Percentiles rank a stretch among this genome's conserved stretches.
These are phyloP conservation scores for Lochmaea capreae DNA, from an alignment of 2,888 invertebrate genomes.

Conservation along the genomic window DNA sequence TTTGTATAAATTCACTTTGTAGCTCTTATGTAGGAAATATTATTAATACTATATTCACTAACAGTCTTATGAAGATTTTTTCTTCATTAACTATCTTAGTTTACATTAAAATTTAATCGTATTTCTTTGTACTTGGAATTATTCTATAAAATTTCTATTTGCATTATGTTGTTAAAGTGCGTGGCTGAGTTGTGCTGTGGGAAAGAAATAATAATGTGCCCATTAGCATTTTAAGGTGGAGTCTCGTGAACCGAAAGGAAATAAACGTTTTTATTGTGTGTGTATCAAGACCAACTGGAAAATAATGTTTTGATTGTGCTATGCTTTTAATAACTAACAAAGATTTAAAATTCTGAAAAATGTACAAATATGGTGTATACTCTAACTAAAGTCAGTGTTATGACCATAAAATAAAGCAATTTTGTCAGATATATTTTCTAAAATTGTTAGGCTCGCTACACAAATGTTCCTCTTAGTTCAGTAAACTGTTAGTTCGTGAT, in stretches of 20 bases:
- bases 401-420: no score
- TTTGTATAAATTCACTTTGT: no score
- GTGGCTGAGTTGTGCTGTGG: neutral
- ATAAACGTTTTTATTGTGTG: neutral
- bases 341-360: no score
- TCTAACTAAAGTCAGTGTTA: no score
- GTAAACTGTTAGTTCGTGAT: no score
- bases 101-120: neutral
- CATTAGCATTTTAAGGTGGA: slow-evolving; percentile 5
- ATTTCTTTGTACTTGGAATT: neutral
- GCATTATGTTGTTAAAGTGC: neutral
- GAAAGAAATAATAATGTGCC: neutral
- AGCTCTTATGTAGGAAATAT: no score
- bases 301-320: neutral
- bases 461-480: no score
- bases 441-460: no score
- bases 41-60: no score
- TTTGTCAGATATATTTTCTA: no score
- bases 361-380: no score
- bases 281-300: neutral
- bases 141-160: neutral
- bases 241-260: neutral
- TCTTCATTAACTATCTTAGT: neutral
- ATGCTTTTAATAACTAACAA: neutral
- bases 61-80: no score